A percentile compares a stretch with the other conserved stretches of the same genome.
Conservation (phyloP, 2,113 vertebrate genomes). For the Toxostoma redivivum region DNA sequence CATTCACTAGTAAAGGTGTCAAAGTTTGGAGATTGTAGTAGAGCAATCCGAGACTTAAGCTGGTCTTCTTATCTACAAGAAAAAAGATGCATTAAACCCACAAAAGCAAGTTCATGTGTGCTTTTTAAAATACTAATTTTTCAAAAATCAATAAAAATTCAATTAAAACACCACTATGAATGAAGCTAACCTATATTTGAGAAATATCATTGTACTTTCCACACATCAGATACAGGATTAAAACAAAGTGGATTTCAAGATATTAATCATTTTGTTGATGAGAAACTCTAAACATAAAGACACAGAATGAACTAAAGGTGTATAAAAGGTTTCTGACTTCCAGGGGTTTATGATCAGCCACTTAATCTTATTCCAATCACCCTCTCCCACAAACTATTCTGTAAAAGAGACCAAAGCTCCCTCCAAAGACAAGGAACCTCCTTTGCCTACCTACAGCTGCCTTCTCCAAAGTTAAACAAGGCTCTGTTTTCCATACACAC, state of each 20-base stretch:
- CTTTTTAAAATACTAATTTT: not conserved
- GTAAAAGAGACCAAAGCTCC: not conserved
- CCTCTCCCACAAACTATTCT: not conserved
- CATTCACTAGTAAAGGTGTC: not conserved
- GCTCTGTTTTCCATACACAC: fast-evolving
- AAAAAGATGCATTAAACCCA: not conserved
- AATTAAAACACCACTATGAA: not conserved
- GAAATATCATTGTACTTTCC: fast-evolving
- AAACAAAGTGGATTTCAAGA: not conserved
- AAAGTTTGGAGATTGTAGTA: not conserved
- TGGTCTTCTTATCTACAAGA: not conserved
- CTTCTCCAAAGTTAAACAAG: not conserved
- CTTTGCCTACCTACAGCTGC: not conserved
- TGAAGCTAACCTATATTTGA: not conserved
- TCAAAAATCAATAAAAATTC: not conserved
- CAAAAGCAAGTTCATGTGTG: not conserved
- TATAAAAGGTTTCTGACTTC: not conserved
- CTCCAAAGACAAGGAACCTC: not conserved
- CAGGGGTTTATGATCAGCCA: not conserved
- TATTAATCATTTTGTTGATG: not conserved
- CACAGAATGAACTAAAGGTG: not conserved
- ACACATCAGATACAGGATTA: fast-evolving
- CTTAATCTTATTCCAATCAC: not conserved
- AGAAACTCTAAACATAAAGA: not conserved
- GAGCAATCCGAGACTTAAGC: not conserved